A percentile compares a stretch with the other conserved stretches of the same genome.
These are phyloP conservation scores for Arrhopalites spinosus DNA, from an alignment of 2,888 invertebrate species.

Conservation along the genomic window DNA sequence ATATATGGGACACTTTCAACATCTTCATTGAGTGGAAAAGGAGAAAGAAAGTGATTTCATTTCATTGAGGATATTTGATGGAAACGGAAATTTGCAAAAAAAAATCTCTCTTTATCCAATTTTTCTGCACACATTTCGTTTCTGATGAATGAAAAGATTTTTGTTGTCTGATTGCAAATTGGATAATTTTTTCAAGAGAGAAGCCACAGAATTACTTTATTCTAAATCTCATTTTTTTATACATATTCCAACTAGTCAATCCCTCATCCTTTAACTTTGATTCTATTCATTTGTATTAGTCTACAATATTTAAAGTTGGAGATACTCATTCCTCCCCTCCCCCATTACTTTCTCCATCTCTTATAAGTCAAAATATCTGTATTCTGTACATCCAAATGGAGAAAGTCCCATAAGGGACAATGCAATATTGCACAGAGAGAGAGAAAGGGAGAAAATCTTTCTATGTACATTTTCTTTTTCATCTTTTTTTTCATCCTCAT, in stretches of 20 bases:
- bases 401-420: no score
- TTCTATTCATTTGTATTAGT: background rate
- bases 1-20: background rate
- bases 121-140: background rate
- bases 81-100: constrained; percentile 2
- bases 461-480: no score
- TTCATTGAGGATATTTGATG: background rate
- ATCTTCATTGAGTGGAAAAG: background rate
- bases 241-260: background rate
- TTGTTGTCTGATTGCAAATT: constrained; percentile 14
- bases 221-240: constrained; percentile 4
- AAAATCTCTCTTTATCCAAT: background rate
- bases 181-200: background rate
- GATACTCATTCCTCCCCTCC: background rate
- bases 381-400: no score
- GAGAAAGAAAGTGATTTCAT: background rate
- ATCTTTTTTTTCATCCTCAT: background rate
- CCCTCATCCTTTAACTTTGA: no score
- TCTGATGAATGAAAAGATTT: constrained; percentile 9
- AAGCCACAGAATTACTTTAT: constrained; percentile 12
- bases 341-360: background rate
- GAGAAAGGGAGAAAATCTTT: no score
- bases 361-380: no score
- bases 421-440: no score
- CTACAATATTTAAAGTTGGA: background rate